Evolutionary conservation across 2,113 vertebrate genomes (phyloP), one percentile per base, ranked within the genome.

Genomic region (Xyliphius kryptos): DNA sequence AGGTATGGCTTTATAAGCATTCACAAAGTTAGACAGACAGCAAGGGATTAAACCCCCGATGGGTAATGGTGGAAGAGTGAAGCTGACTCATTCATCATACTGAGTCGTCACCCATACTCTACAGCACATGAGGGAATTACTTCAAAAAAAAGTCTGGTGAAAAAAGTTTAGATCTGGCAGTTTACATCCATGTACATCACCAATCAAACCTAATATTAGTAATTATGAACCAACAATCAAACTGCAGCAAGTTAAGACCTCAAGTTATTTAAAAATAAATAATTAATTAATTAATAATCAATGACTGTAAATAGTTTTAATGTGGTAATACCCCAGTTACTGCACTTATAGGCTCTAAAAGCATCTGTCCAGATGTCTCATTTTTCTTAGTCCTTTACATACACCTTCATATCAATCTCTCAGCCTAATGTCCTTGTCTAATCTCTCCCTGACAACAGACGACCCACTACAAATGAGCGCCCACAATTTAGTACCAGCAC

Each of bases 401-500:
- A 16, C n/a, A 46, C 54, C 14, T 51, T 54, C 48, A 47, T 49
- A 55, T 60, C 60, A 14, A 46, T 50, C 38, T 60, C 56, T 7
- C 21, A 49, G 21, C 56, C 36, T 69, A 67, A 72, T 67, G 66
- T 58, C 73, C 67, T 66, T 37, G 62, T 69, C 62, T 64, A 69
- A 73, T 69, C 56, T 48, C 58, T 66, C 50, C 53, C 43, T 3
- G 12, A 61, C 44, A 57, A 66, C 57, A 68, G 68, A 54, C n/a
- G 8, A 56, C 43, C 56, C 17, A 55, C 64, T 69, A 62, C 63
- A 67, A 72, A 75, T 59, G 57, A 69, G 51, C 47, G 44, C 52
- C 51, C 53, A 67, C 63, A 70, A 72, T 72, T 69, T 70, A 72
- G 74, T 14, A 58, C 59, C 63, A 64, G 67, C 59, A 49, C 58